Conservation (phyloP, 2,113 vertebrate species). For the Junco hyemalis region DNA sequence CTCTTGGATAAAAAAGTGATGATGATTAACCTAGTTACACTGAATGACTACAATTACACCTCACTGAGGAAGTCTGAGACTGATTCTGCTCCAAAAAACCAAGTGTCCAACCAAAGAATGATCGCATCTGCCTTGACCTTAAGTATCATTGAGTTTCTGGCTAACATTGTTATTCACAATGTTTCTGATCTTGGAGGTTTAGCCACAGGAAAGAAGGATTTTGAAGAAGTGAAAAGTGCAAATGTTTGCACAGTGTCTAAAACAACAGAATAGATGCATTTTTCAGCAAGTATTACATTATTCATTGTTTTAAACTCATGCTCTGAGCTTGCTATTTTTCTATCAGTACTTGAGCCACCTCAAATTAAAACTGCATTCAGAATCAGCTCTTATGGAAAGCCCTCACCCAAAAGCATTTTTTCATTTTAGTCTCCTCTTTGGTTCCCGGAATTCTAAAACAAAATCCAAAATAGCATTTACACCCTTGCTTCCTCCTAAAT, state of each 20-base stretch:
- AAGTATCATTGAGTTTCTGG: neutral
- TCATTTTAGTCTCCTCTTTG: neutral
- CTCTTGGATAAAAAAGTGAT: neutral
- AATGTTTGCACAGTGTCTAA: neutral
- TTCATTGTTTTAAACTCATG: neutral
- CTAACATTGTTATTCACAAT: neutral
- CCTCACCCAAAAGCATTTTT: neutral
- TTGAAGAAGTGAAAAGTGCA: neutral
- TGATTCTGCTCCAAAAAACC: neutral
- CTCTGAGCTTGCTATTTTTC: neutral
- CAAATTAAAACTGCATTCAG: neutral
- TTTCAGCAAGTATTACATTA: neutral
- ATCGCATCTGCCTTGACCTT: neutral
- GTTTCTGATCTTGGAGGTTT: neutral
- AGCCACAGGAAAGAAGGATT: neutral
- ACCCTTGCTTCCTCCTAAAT: neutral
- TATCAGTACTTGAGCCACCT: neutral
- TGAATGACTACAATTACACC: neutral
- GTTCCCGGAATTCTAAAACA: conserved; percentile 5
- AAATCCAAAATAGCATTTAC: conserved; percentile 16
- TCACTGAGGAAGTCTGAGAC: neutral
- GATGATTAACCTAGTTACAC: neutral
- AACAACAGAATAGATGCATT: neutral
- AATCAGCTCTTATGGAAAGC: neutral
- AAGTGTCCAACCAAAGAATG: neutral